Percentiles rank a stretch among this genome's conserved stretches.
phyloP scores from a whole-genome alignment of 2,113 vertebrate species.

The Mobula birostris region DNA sequence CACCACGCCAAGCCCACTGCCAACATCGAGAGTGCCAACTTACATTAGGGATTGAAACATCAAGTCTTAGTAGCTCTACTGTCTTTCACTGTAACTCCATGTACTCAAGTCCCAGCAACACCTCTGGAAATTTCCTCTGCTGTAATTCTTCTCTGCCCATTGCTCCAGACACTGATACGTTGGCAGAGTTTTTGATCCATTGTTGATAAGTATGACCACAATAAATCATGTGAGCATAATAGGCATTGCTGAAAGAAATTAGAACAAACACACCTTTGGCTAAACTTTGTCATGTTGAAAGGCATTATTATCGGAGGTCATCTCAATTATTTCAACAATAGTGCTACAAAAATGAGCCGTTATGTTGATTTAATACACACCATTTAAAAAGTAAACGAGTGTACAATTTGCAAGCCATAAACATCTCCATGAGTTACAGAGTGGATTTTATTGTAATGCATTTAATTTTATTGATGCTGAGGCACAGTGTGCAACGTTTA shows the following conservation, averaged over 20 bases:
- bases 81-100: too few species aligned
- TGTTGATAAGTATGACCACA: too few species aligned
- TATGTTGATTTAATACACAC: neutral
- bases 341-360: neutral
- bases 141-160: too few species aligned
- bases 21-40: too few species aligned
- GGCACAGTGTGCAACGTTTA: neutral
- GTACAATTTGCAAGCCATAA: neutral
- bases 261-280: neutral
- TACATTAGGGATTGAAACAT: too few species aligned
- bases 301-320: neutral
- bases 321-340: neutral
- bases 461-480: neutral
- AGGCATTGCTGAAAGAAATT: neutral
- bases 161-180: neutral
- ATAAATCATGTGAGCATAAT: neutral
- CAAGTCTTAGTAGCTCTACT: too few species aligned
- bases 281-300: neutral
- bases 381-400: neutral
- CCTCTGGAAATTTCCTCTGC: too few species aligned
- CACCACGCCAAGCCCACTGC: too few species aligned
- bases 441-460: neutral
- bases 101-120: too few species aligned
- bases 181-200: too few species aligned
- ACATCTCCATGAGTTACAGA: neutral